Percentiles rank a stretch among this genome's conserved stretches.
These are phyloP conservation scores for Ptychobarbus kaznakovi DNA, from an alignment of 2,797 vertebrate species.

Conservation along the genomic window DNA sequence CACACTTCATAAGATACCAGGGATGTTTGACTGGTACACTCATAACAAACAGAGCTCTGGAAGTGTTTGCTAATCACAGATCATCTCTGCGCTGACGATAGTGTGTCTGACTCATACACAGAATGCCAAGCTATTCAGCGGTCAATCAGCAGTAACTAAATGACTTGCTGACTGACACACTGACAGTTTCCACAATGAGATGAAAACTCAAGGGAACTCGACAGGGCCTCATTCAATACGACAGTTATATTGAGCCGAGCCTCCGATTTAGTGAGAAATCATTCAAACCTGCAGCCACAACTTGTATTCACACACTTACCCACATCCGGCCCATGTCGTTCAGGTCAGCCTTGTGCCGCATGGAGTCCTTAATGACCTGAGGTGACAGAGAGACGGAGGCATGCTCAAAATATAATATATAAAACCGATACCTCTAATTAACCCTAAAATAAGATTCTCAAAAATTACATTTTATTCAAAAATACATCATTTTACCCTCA, in stretches of 20 bases:
- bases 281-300: slow-evolving; percentile 14
- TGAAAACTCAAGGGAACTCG: slow-evolving; percentile 19
- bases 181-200: slow-evolving; percentile 41
- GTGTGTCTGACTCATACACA: slow-evolving; percentile 38
- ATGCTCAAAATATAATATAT: slow-evolving; percentile 13
- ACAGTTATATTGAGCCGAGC: slow-evolving; percentile 14
- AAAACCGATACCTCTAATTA: not conserved
- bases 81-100: slow-evolving; percentile 25
- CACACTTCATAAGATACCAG: not conserved
- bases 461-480: too few species aligned
- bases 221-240: slow-evolving; percentile 22
- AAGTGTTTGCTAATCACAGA: slow-evolving; percentile 45
- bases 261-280: not conserved
- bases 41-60: not conserved
- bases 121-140: slow-evolving; percentile 37
- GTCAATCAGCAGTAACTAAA: slow-evolving; percentile 41
- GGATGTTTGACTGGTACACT: not conserved
- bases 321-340: slow-evolving; percentile 99
- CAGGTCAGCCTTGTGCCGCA: slow-evolving; percentile 93
- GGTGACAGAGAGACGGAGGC: slow-evolving; percentile 12
- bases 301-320: slow-evolving; percentile 78
- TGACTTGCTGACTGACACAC: slow-evolving; percentile 16
- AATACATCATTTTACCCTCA: not conserved
- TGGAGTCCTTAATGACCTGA: slow-evolving; percentile 95
- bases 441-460: not conserved